Conservation (phyloP, 2,797 vertebrate genomes). For the Anguilla megastoma region DNA sequence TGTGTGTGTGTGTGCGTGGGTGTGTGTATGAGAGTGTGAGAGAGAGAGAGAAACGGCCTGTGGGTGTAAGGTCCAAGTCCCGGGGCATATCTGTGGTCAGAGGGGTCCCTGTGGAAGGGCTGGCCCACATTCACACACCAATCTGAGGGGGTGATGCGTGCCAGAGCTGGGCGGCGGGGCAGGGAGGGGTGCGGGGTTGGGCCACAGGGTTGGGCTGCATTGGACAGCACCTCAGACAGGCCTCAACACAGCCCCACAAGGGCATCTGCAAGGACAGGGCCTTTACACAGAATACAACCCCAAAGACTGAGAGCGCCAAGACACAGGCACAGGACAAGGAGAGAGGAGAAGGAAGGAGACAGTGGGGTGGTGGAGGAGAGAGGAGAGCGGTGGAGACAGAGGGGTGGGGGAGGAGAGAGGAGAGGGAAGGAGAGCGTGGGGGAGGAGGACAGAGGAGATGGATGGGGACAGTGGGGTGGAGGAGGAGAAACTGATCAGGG, state of each 20-base stretch:
- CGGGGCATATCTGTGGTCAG: neutral
- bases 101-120: neutral
- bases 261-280: neutral
- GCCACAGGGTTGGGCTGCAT: neutral
- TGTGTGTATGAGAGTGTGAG: neutral
- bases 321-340: neutral
- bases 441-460: neutral
- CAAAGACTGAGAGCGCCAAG: neutral
- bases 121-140: slow-evolving; percentile 8
- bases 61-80: neutral
- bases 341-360: neutral
- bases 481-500: slow-evolving; percentile 10
- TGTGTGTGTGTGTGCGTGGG: neutral
- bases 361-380: neutral
- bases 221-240: slow-evolving; percentile 20
- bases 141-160: neutral
- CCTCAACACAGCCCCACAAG: neutral
- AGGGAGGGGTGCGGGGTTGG: neutral
- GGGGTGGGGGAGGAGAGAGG: neutral
- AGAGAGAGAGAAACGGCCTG: slow-evolving; percentile 17
- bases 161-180: neutral
- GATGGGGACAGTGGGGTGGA: neutral
- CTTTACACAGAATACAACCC: neutral
- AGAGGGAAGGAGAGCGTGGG: too few relatives aligned
- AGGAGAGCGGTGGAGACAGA: neutral